phyloP scores from a whole-genome alignment of 2,888 invertebrate genomes.

The Megalurothrips usitatus region DNA sequence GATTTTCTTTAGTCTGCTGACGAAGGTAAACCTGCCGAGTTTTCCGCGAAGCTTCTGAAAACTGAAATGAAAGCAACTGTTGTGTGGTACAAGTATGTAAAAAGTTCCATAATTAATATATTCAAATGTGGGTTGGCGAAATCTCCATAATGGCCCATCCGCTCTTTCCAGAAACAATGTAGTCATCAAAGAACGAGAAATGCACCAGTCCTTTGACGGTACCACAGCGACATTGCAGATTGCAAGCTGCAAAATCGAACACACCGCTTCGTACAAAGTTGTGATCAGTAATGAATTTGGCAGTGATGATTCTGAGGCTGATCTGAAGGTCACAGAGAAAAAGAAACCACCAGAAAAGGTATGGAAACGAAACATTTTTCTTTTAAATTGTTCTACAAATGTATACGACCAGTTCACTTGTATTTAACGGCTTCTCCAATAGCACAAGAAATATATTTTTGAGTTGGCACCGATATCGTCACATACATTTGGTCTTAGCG shows the following conservation, averaged over 20 bases:
- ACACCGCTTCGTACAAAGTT: slow-evolving; percentile 76
- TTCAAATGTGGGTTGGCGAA: background rate
- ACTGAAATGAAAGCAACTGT: slow-evolving; percentile 75
- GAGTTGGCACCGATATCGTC: background rate
- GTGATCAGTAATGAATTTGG: slow-evolving; percentile 88
- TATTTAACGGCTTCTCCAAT: background rate
- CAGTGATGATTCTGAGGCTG: slow-evolving; percentile 79
- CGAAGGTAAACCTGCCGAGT: slow-evolving; percentile 73
- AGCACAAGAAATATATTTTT: slow-evolving; percentile 16
- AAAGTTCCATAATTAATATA: slow-evolving; percentile 24
- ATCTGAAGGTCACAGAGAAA: slow-evolving; percentile 68
- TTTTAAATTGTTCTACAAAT: background rate
- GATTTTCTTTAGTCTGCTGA: slow-evolving; percentile 57
- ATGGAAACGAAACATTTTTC: background rate
- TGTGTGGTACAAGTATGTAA: slow-evolving; percentile 75
- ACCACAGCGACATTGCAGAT: slow-evolving; percentile 74
- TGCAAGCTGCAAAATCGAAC: slow-evolving; percentile 66
- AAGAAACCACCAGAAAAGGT: slow-evolving; percentile 27
- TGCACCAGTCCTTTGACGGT: slow-evolving; percentile 78
- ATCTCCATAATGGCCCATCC: background rate
- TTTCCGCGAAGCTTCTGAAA: slow-evolving; percentile 67
- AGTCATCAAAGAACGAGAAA: slow-evolving; percentile 50
- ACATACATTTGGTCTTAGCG: slow-evolving; percentile 19
- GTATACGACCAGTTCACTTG: no score
- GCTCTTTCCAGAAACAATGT: slow-evolving; percentile 37